Conservation (phyloP, 2,113 vertebrate species). For the Pelobates fuscus region DNA sequence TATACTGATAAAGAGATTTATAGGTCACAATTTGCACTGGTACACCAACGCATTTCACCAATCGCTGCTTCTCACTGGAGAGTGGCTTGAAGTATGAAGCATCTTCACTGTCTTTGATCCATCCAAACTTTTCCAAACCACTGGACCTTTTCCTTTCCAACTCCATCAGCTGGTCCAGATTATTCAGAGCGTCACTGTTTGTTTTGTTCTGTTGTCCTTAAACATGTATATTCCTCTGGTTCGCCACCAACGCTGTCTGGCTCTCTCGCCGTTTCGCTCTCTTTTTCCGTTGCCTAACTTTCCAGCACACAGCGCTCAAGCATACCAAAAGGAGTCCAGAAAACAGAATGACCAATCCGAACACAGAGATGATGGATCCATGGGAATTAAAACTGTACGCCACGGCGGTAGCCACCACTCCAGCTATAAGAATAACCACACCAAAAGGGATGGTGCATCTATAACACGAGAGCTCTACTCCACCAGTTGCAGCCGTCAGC, state of each 20-base stretch:
- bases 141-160: background rate
- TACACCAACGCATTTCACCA: no score
- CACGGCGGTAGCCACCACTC: slow-evolving; percentile 85
- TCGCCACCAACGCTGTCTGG: slow-evolving; percentile 82
- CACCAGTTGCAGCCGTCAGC: slow-evolving; percentile 87
- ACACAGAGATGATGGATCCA: slow-evolving; percentile 90
- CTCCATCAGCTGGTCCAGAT: background rate
- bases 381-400: slow-evolving; percentile 97
- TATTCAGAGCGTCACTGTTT: background rate
- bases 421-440: slow-evolving; percentile 90
- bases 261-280: slow-evolving; percentile 89
- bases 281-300: slow-evolving; percentile 80
- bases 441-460: slow-evolving; percentile 93
- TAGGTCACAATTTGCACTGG: no score
- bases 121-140: slow-evolving; percentile 20
- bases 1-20: no score
- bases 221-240: slow-evolving; percentile 81
- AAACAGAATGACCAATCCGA: slow-evolving; percentile 86
- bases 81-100: no score
- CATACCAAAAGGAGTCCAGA: slow-evolving; percentile 80
- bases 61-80: no score
- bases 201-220: slow-evolving; percentile 52
- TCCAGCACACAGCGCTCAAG: slow-evolving; percentile 85
- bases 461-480: slow-evolving; percentile 90
- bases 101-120: background rate